Evolutionary conservation across 2,113 vertebrate genomes (phyloP).

Genomic region (Psilopsiagon aymara): DNA sequence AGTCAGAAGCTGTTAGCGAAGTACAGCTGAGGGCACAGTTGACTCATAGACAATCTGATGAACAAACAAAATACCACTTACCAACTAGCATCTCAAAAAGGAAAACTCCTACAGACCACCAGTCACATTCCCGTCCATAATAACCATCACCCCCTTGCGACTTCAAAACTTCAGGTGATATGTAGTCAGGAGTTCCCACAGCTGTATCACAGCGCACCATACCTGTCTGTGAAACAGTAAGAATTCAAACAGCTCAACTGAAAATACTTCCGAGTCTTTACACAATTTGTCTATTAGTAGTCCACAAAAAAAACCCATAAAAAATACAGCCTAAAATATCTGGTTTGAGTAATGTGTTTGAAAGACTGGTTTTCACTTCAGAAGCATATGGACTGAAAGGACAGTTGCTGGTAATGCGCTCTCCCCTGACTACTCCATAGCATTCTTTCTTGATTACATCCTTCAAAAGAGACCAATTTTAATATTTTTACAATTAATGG

Average conservation of each 20-base stretch:
- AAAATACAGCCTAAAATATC: not conserved
- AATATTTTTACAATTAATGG: not conserved
- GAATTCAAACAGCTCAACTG: not conserved
- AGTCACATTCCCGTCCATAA: conserved; percentile 96
- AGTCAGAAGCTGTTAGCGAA: not conserved
- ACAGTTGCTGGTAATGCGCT: not conserved
- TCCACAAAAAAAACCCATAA: not conserved
- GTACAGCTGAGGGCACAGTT: not conserved
- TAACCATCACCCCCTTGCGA: conserved; percentile 97
- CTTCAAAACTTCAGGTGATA: conserved; percentile 94
- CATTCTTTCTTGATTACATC: not conserved
- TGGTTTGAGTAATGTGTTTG: not conserved
- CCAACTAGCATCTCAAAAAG: conserved; percentile 98
- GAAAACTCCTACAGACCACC: conserved; percentile 99
- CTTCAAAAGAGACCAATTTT: not conserved
- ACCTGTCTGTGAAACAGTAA: conserved; percentile 82
- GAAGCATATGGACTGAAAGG: not conserved
- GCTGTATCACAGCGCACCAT: conserved; percentile 98
- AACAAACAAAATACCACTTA: conserved; percentile 76
- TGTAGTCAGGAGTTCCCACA: conserved; percentile 96
- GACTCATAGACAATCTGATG: accelerated
- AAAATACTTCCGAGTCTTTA: not conserved
- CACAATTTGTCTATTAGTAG: not conserved
- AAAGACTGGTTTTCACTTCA: not conserved
- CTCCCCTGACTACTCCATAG: not conserved